A percentile compares a stretch with the other conserved stretches of the same genome.
phyloP scores from a whole-genome alignment of 2,113 vertebrate genomes.

The Antennarius striatus region DNA sequence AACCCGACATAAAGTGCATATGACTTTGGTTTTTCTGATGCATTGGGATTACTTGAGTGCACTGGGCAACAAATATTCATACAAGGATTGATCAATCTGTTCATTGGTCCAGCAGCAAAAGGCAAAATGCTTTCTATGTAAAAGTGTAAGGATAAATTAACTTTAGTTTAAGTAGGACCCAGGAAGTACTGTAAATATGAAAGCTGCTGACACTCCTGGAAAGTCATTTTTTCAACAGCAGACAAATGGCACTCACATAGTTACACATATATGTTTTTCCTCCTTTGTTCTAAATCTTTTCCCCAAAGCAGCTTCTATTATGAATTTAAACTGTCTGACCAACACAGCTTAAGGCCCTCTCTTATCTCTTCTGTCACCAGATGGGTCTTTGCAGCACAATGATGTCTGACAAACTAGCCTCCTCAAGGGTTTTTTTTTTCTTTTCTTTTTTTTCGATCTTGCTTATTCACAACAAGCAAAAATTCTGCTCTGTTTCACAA shows the following conservation, averaged over 20 bases:
- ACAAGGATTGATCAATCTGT: conserved; percentile 48
- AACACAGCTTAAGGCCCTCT: conserved; percentile 1
- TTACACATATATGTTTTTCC: background rate
- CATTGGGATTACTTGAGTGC: conserved; percentile 3
- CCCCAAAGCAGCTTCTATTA: background rate
- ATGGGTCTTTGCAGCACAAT: conserved; percentile 20
- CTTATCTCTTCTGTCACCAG: conserved; percentile 10
- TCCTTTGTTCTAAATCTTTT: background rate
- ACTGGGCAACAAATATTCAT: conserved; percentile 55
- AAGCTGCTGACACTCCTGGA: background rate
- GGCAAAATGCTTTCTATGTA: conserved; percentile 19
- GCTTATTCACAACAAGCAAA: background rate
- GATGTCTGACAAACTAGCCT: background rate
- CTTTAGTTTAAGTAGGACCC: conserved; percentile 8
- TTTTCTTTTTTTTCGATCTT: too few species aligned
- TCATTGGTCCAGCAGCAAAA: conserved; percentile 28
- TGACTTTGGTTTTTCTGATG: conserved; percentile 34
- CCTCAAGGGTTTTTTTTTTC: conserved; percentile 26
- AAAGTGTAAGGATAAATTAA: conserved; percentile 8
- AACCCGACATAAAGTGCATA: conserved; percentile 38
- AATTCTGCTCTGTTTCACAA: conserved; percentile 19
- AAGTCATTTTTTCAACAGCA: too few species aligned
- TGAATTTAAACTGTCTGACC: conserved; percentile 16
- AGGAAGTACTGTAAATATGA: conserved; percentile 1
- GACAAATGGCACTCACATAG: too few species aligned